phyloP scores from a whole-genome alignment of 1,140 invertebrate species.

The Vanessa tameamea region DNA sequence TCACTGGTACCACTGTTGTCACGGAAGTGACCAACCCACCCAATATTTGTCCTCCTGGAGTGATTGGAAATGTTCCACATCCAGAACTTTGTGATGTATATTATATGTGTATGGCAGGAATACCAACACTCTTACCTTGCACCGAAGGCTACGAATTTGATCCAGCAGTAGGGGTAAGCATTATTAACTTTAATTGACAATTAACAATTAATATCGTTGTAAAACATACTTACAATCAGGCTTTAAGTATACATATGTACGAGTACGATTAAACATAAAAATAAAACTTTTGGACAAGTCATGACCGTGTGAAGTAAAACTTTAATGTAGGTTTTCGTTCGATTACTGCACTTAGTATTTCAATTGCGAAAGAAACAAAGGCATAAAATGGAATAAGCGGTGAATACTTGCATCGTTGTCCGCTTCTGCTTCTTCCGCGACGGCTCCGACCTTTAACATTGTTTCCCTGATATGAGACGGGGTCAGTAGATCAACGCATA shows the following conservation, averaged over 20 bases:
- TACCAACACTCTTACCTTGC: slow-evolving; percentile 45
- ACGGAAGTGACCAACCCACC: not conserved
- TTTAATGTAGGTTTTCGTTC: too few species aligned
- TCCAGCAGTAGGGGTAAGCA: slow-evolving; percentile 41
- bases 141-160: slow-evolving; percentile 51
- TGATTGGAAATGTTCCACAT: slow-evolving; percentile 49
- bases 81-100: slow-evolving; percentile 48
- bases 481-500: too few species aligned
- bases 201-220: not conserved
- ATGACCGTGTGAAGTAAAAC: too few species aligned
- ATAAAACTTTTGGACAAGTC: not conserved
- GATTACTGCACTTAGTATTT: too few species aligned
- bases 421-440: too few species aligned
- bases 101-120: slow-evolving; percentile 49
- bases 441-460: too few species aligned
- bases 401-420: too few species aligned
- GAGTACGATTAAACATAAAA: not conserved
- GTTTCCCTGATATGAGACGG: too few species aligned
- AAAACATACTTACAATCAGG: too few species aligned
- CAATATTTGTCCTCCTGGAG: slow-evolving; percentile 42
- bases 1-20: slow-evolving; percentile 6
- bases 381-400: too few species aligned
- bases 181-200: not conserved
- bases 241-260: too few species aligned
- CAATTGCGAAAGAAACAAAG: too few species aligned